Base-by-base conservation (phyloP, 2,888 invertebrate genomes). In the Xestia rhomboidea region DNA sequence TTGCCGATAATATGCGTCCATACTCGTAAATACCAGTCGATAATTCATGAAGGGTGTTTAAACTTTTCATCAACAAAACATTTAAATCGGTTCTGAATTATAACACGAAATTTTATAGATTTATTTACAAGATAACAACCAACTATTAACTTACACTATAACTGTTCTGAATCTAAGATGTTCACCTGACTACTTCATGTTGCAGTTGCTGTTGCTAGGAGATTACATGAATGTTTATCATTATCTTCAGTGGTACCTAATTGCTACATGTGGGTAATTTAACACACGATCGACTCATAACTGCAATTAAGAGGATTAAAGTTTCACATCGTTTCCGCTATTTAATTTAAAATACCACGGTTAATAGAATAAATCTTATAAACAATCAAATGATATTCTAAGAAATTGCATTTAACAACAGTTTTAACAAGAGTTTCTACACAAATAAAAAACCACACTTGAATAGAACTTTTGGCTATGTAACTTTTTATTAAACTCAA, bases 301-400 rank as follows among this genome's bases (percentile, higher is more conserved):
- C 69, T 76, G 63, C 68, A 79, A 76, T 84, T 81, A 73, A 46
- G 18, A 77, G 62, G 49, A 80, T 76, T 79, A 78, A 76, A 76
- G 73, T 82, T 80, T 82, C 77, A 76, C 77, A 38, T 41, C 15
- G 60, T 68, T 82, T 87, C 87, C 78, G 72, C 64, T 76, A 57
- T n/a, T n/a, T 64, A 77, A n/a, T 84, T 69, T 62, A 72, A 54
- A 75, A 69, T 24, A 68, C 54, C 27, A 54, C 54, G 30, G 73
- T 68, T 24, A 67, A 21, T 46, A 51, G 18, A 81, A 76, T 68
- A 34, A 69, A 68, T 82, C 34, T 44, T 64, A 44, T 13, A 49
- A 64, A 51, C 44, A 70, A 54, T 51, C 38, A 21, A 63, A 68
- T 44, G 0, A 51, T 68, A 71, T 64, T 69, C 11, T 51, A n/a